Evolutionary conservation across 2,888 invertebrate genomes (phyloP).

Genomic region (Morpho achilles): DNA sequence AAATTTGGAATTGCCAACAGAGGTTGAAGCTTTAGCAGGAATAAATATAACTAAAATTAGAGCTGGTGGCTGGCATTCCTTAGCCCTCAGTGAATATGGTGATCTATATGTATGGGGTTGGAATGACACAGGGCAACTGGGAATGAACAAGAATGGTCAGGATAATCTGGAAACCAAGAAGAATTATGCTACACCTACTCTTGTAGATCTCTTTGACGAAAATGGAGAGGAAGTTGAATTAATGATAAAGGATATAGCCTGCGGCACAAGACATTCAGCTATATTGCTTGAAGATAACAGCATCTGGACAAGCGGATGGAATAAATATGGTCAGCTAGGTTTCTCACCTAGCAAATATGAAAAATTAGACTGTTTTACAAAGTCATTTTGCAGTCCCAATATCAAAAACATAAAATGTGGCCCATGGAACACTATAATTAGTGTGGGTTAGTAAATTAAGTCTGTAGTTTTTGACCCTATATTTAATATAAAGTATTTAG

Average conservation of each 20-base stretch:
- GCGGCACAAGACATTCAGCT: constrained; percentile 89
- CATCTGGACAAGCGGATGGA: constrained; percentile 89
- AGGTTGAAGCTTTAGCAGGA: constrained; percentile 87
- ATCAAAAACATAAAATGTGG: constrained; percentile 49
- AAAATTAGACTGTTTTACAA: constrained; percentile 46
- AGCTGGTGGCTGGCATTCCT: constrained; percentile 93
- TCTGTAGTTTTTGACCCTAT: too few relatives aligned
- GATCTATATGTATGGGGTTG: constrained; percentile 95
- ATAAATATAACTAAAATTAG: constrained; percentile 84
- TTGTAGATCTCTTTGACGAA: constrained; percentile 58
- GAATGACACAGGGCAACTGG: constrained; percentile 93
- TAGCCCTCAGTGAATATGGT: constrained; percentile 87
- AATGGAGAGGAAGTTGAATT: constrained; percentile 64
- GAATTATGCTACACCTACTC: constrained; percentile 52
- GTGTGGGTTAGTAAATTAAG: constrained; percentile 7
- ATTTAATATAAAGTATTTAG: too few relatives aligned
- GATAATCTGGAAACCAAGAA: constrained; percentile 32
- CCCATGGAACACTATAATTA: constrained; percentile 57
- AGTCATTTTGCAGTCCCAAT: constrained; percentile 40
- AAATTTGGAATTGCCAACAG: constrained; percentile 79
- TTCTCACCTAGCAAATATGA: constrained; percentile 43
- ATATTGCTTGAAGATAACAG: constrained; percentile 82
- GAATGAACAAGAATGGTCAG: constrained; percentile 65
- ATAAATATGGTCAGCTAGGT: constrained; percentile 89
- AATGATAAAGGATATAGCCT: constrained; percentile 80